Evolutionary conservation across 2,888 invertebrate genomes (phyloP).

Genomic region (Rugalucina vietnamica): DNA sequence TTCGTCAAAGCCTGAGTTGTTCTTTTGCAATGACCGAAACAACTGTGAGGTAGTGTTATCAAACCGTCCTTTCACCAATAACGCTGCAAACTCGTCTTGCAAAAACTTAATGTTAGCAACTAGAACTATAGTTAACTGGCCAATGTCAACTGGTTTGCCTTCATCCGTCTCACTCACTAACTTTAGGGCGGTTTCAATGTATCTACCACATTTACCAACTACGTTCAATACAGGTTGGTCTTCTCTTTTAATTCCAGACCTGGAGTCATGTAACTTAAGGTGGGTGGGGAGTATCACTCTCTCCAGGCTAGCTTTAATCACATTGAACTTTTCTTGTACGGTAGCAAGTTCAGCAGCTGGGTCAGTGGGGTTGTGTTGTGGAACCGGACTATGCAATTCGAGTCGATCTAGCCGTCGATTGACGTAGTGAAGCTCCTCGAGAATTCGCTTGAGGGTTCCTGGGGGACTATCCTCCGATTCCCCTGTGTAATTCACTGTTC

Average conservation of each 20-base stretch:
- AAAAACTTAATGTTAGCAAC: neutral
- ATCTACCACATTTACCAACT: neutral
- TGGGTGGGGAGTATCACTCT: neutral
- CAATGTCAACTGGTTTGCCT: neutral
- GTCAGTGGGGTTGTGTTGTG: neutral
- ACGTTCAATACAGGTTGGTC: neutral
- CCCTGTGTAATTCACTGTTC: neutral
- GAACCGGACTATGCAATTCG: neutral
- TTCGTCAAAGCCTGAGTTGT: neutral
- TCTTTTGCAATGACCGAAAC: neutral
- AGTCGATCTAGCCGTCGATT: neutral
- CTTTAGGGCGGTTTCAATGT: slow-evolving; percentile 11
- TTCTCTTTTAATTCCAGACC: slow-evolving; percentile 3
- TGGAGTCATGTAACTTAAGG: neutral
- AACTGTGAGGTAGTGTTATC: neutral
- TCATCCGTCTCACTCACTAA: neutral
- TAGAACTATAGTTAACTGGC: neutral
- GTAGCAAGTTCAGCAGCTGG: neutral
- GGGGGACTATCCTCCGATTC: neutral
- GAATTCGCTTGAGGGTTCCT: neutral
- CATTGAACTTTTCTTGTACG: neutral
- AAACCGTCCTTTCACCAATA: neutral
- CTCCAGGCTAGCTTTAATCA: neutral
- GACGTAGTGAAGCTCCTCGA: neutral
- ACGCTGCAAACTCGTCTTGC: slow-evolving; percentile 3